These are phyloP conservation scores for Scaptomyza tumidula DNA, from an alignment of 2,888 invertebrate genomes.

Conservation along the genomic window DNA sequence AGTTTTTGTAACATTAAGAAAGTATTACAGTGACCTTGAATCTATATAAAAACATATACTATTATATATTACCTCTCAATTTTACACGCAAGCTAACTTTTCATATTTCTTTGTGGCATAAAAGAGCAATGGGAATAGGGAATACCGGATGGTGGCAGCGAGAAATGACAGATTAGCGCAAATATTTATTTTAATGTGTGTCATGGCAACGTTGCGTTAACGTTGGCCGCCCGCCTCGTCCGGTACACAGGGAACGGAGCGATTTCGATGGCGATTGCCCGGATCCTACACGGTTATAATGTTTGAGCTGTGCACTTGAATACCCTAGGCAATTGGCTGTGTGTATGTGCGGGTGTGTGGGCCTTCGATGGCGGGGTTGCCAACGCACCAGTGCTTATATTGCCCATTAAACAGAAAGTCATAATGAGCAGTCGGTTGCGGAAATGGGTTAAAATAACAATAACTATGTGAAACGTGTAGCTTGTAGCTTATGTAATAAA, in stretches of 20 bases:
- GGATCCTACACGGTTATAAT: conserved; percentile 61
- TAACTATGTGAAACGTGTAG: conserved; percentile 56
- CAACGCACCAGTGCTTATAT: conserved; percentile 55
- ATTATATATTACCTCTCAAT: background rate
- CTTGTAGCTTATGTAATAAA: conserved; percentile 71
- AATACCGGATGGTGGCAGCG: conserved; percentile 12
- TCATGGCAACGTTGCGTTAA: conserved; percentile 51
- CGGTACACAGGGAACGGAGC: conserved; percentile 10
- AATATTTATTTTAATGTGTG: conserved; percentile 77
- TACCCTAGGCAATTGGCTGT: conserved; percentile 69
- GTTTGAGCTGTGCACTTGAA: conserved; percentile 68
- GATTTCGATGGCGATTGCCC: conserved; percentile 12
- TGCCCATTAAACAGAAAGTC: conserved; percentile 79
- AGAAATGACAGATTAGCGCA: conserved; percentile 79
- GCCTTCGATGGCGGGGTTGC: conserved; percentile 12
- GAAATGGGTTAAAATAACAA: conserved; percentile 76
- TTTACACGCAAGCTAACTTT: background rate
- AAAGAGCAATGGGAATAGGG: background rate
- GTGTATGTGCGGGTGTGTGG: background rate
- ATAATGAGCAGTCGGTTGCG: conserved; percentile 72
- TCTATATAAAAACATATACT: no score
- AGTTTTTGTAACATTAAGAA: no score
- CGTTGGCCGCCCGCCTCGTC: conserved; percentile 19
- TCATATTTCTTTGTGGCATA: background rate
- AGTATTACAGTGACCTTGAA: no score